A percentile compares a stretch with the other conserved stretches of the same genome.
These are phyloP conservation scores for Mionectes olivaceus DNA, from an alignment of 2,797 vertebrate species.

Conservation along the genomic window DNA sequence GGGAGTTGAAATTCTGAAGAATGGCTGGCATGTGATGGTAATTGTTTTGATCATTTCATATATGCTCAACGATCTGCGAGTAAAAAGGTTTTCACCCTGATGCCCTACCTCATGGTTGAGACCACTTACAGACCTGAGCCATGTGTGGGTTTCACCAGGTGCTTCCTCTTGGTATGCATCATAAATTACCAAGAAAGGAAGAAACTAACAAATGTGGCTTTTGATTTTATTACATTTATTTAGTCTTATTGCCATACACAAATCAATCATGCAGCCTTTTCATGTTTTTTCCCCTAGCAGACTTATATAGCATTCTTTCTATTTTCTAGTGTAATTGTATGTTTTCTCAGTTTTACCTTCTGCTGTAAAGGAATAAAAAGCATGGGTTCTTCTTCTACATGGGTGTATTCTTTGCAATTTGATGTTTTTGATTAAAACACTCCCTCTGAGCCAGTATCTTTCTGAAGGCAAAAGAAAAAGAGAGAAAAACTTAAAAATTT, in stretches of 20 bases:
- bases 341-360: neutral
- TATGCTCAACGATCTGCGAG: neutral
- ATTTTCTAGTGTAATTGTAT: neutral
- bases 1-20: neutral
- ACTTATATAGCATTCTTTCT: neutral
- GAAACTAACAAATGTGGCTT: neutral
- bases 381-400: neutral
- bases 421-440: neutral
- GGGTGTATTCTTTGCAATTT: neutral
- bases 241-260: neutral
- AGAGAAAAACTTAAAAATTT: neutral
- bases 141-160: conserved; percentile 41
- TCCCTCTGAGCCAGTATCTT: neutral
- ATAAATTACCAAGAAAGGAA: neutral
- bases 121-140: neutral
- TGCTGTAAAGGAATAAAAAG: neutral
- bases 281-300: neutral
- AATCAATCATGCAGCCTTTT: neutral
- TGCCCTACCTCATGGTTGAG: neutral
- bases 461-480: neutral
- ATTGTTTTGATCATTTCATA: neutral
- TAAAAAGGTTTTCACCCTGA: neutral
- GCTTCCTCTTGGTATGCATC: conserved; percentile 30
- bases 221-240: neutral
- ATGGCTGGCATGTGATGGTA: neutral